Base-by-base conservation (phyloP, 2,888 invertebrate genomes). In the Marronus borbonicus region DNA sequence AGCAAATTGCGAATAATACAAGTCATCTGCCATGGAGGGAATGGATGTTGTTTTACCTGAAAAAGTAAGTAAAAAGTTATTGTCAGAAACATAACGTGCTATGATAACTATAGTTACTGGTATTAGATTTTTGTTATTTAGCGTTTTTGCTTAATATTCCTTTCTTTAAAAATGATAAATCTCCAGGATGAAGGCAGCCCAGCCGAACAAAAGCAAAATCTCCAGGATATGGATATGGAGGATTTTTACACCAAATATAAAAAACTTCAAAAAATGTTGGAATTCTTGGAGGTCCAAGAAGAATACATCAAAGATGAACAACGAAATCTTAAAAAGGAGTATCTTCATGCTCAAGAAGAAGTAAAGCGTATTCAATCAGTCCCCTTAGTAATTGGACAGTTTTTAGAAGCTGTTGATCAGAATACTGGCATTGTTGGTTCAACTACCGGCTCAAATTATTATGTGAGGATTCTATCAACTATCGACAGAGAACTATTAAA, bases 261-360 rank as follows among this genome's bases (percentile, higher is more conserved):
- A 96, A 98, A 98, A 93, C 90, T 99, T 20, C 98, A 98, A 89
- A 94, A 97, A 82, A 97, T 98, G 90, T 89, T 99, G 31, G 99
- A 99, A 88, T 99, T 99, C 88, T 90, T 99, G 10, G 97, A 98
- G 88, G 99, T 99, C 0, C 99, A 99, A 91, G 99, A 99, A 88
- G 98, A 99, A 85, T 99, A 99, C 88, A 98, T 99, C 76, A 99
- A 99, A 89, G 98, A 99, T 92, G 99, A 99, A 89, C 99, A 98
- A 88, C 93, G 98, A 77, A 99, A 99, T 89, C 90, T 99, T 76
- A 99, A 99, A 88, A 99, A 99, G 85, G 99, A 99, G 88, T 98
- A 99, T 89, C 91, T 99, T 1, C 99, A 99, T 89, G 99, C 99
- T 0, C 99, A 99, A 86, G 96, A 97, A 86, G 96, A 97, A 90